Base-by-base conservation (phyloP, 1,140 invertebrate genomes). In the Calliphora vicina region DNA sequence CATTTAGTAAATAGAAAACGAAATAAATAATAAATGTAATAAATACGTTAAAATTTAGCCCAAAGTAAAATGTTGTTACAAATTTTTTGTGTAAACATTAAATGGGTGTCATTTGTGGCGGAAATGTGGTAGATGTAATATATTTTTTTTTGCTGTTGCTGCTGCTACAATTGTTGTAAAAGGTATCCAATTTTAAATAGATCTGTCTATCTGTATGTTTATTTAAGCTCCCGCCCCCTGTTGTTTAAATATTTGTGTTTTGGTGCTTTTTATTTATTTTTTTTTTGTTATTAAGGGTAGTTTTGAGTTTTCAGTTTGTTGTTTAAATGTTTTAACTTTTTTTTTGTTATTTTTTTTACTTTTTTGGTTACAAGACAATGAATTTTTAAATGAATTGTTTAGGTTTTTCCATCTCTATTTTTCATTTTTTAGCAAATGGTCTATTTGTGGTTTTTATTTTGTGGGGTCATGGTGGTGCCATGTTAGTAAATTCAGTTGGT, bases 81-180 rank as follows among this genome's bases (percentile, higher is more conserved):
- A 61, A 82, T 82, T 82, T 82, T 67, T 25, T 67, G 17, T 35
- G 35, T 35, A 57, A 67, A 67, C 57, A n/a, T 67, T 67, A 67
- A 67, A 82, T 82, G 45, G 50, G 82, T 83, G 83, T 74, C 80
- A 83, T 83, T 82, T 82, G 83, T 81, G 83, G 80, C 80, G 83
- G 83, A 83, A 81, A 83, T 72, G 57, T 61, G 76, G 82, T 35
- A 72, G 82, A 61, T 27, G 82, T 72, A 50, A 83, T 83, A 74
- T 83, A 71, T 50, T 71, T 71, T 43, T 71, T 61, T 8, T 61
- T 61, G 6, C 20, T 61, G 45, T 50, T 50, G 45, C 17, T 50
- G 45, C 12, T 17, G 45, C 12, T 50, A 8, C 12, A 6, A 6
- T 8, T 50, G 45, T 67, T 67, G 45, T 10, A 23, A 67, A 67